Evolutionary conservation across 2,797 vertebrate species (phyloP).

Genomic region (Rhabdomys pumilio): DNA sequence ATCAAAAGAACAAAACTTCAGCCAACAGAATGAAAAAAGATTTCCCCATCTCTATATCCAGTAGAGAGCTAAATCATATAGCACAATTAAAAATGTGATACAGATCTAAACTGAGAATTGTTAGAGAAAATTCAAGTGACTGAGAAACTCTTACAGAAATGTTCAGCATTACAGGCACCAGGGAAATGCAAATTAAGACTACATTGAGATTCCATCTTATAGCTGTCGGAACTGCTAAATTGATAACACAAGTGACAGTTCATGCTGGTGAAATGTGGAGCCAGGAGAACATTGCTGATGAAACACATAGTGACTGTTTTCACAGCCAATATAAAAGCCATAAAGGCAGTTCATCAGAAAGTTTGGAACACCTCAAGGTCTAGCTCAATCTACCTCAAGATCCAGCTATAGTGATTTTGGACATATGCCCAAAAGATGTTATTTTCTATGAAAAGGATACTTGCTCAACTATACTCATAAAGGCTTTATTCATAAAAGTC

Average conservation of each 20-base stretch:
- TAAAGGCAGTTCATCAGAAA: neutral
- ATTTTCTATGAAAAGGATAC: neutral
- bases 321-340: neutral
- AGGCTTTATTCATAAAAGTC: neutral
- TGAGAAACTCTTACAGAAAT: neutral
- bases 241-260: neutral
- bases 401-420: neutral
- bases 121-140: neutral
- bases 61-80: neutral
- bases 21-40: neutral
- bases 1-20: neutral
- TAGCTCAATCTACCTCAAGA: neutral
- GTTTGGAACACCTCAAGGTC: neutral
- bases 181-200: neutral
- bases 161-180: neutral
- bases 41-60: neutral
- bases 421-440: neutral
- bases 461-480: neutral
- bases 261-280: neutral
- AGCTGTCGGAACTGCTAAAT: neutral
- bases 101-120: neutral
- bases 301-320: neutral
- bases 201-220: neutral
- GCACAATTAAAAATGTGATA: neutral
- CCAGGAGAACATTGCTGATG: neutral